These are phyloP conservation scores for Agrotis clavis DNA, from an alignment of 2,888 invertebrate species.

Conservation along the genomic window DNA sequence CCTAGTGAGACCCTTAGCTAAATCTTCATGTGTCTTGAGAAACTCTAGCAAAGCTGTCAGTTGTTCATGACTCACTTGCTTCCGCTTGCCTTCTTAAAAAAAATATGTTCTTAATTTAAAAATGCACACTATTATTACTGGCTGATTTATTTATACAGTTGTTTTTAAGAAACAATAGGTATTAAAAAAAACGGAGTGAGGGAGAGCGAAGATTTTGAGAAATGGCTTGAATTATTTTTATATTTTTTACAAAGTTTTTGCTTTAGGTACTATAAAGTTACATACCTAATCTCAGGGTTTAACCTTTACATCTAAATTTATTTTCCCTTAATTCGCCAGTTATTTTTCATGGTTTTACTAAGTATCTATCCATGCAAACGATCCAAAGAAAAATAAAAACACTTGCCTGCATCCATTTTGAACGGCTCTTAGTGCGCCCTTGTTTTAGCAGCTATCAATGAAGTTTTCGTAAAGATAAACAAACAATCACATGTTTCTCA, in stretches of 20 bases:
- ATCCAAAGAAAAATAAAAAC: conserved; percentile 50
- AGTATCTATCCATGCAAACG: conserved; percentile 59
- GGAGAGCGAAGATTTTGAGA: not conserved
- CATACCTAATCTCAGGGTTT: not conserved
- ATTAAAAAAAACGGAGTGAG: too few relatives aligned
- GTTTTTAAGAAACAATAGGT: too few relatives aligned
- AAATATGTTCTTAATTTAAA: not conserved
- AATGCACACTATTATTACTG: not conserved
- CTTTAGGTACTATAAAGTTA: not conserved
- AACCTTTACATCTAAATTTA: not conserved
- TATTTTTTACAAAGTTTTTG: not conserved
- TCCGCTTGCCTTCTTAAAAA: conserved; percentile 70
- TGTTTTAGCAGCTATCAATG: not conserved
- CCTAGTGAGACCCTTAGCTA: conserved; percentile 76
- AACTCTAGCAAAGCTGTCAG: conserved; percentile 76
- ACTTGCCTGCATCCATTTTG: conserved; percentile 64
- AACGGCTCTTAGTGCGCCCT: conserved; percentile 1
- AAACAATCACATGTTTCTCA: not conserved
- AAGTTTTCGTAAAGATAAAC: not conserved
- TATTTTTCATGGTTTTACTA: conserved; percentile 15
- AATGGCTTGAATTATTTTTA: not conserved
- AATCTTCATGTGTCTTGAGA: conserved; percentile 75
- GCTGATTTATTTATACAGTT: not conserved
- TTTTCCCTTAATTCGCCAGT: not conserved
- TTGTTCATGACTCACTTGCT: conserved; percentile 76